Evolutionary conservation across 2,888 invertebrate genomes (phyloP).

Genomic region (Disparrhopalites patrizii): DNA sequence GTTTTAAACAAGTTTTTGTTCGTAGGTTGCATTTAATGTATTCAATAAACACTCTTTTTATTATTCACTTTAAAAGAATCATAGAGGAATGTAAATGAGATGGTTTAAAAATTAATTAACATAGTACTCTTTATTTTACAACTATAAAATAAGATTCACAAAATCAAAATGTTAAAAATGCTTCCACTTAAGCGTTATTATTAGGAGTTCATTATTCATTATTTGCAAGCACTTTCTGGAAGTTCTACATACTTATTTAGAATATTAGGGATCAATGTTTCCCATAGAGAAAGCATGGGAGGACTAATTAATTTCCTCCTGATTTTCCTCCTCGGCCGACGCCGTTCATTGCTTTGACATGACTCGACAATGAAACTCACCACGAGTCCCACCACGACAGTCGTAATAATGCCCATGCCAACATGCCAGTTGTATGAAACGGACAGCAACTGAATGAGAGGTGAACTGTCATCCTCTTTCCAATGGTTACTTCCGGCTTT

Average conservation of each 20-base stretch:
- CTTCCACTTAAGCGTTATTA: too few relatives aligned
- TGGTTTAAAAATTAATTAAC: too few relatives aligned
- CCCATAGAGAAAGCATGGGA: background rate
- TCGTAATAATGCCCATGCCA: constrained; percentile 49
- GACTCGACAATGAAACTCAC: constrained; percentile 17
- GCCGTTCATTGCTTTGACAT: background rate
- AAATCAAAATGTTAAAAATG: too few relatives aligned
- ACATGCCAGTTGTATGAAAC: constrained; percentile 52
- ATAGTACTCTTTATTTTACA: too few relatives aligned
- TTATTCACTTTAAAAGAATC: too few relatives aligned
- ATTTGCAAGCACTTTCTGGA: background rate
- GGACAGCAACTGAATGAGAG: constrained; percentile 28
- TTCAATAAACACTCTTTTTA: too few relatives aligned
- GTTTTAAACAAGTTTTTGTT: too few relatives aligned
- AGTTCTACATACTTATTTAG: background rate
- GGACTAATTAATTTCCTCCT: background rate
- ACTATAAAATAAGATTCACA: too few relatives aligned
- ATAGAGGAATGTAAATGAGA: too few relatives aligned
- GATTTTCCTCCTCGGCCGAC: background rate
- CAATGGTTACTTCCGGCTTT: too few relatives aligned
- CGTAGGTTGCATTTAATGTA: too few relatives aligned
- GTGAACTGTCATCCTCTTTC: constrained; percentile 37
- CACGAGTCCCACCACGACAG: constrained; percentile 49
- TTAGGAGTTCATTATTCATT: too few relatives aligned
- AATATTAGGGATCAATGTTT: background rate